Conservation (phyloP, 2,113 vertebrate genomes). For the Ciconia maguari region DNA sequence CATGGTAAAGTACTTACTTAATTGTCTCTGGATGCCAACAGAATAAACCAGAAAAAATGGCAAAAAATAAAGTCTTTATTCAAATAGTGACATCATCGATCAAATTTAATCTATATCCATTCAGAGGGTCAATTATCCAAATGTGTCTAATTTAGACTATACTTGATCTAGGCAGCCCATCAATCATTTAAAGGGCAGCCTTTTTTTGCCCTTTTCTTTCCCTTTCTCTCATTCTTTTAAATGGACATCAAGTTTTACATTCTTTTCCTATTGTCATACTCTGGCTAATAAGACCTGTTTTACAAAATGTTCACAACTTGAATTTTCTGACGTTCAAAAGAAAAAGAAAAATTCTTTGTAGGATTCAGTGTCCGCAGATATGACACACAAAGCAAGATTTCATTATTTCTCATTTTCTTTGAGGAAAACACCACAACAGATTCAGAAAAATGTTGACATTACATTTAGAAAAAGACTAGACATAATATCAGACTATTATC, state of each 20-base stretch:
- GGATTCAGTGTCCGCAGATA: neutral
- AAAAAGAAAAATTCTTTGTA: slow-evolving; percentile 18
- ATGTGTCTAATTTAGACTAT: slow-evolving; percentile 78
- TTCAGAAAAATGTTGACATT: slow-evolving; percentile 36
- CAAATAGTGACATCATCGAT: slow-evolving; percentile 75
- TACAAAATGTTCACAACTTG: slow-evolving; percentile 2
- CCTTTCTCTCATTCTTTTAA: slow-evolving; percentile 60
- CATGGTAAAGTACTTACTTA: slow-evolving; percentile 68
- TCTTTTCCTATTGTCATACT: slow-evolving; percentile 44
- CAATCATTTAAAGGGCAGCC: slow-evolving; percentile 80
- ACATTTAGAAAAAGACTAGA: slow-evolving; percentile 36
- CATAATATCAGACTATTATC: slow-evolving; percentile 33
- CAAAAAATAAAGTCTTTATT: slow-evolving; percentile 76
- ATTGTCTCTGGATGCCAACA: slow-evolving; percentile 71
- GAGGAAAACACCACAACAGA: slow-evolving; percentile 29
- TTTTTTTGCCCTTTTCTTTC: slow-evolving; percentile 29
- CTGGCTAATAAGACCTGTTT: neutral
- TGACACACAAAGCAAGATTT: slow-evolving; percentile 25
- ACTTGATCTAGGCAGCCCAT: slow-evolving; percentile 76
- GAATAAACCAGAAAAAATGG: slow-evolving; percentile 67
- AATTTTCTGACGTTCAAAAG: neutral
- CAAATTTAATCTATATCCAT: slow-evolving; percentile 82
- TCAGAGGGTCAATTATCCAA: slow-evolving; percentile 85
- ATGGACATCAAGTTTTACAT: slow-evolving; percentile 60
- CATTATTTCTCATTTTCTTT: slow-evolving; percentile 31